phyloP scores from a whole-genome alignment of 1,140 invertebrate genomes.

The Drosophila watanabei region DNA sequence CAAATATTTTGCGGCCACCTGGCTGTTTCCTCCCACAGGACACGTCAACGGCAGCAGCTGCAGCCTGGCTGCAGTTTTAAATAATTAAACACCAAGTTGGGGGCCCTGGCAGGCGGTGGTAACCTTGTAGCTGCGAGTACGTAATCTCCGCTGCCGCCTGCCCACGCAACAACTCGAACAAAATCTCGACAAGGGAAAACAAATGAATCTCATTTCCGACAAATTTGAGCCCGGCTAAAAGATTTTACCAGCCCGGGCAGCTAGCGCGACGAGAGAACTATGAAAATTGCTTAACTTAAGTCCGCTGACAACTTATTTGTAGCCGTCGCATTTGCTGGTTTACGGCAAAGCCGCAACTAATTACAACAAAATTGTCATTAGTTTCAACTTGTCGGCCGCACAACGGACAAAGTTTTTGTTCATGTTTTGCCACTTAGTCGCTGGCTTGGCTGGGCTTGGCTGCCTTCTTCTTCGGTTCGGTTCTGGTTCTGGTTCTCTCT shows the following conservation, averaged over 20 bases:
- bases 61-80: conserved; percentile 68
- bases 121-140: conserved; percentile 23
- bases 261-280: conserved; percentile 71
- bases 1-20: conserved; percentile 53
- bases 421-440: conserved; percentile 80
- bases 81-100: conserved; percentile 71
- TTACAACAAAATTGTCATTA: conserved; percentile 84
- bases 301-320: conserved; percentile 81
- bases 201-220: conserved; percentile 82
- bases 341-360: conserved; percentile 78
- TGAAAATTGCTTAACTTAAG: conserved; percentile 82
- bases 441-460: conserved; percentile 24
- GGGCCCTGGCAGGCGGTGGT: conserved; percentile 19
- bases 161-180: conserved; percentile 11
- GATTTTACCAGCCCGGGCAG: conserved; percentile 31
- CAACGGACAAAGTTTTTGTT: conserved; percentile 79
- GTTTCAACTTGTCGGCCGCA: conserved; percentile 81
- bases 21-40: conserved; percentile 16
- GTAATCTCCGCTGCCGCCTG: conserved; percentile 36
- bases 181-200: conserved; percentile 62
- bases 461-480: conserved; percentile 9
- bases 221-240: conserved; percentile 72
- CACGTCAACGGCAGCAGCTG: conserved; percentile 69
- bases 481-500: too few species aligned
- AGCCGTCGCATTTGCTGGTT: conserved; percentile 58